A percentile compares a stretch with the other conserved stretches of the same genome.
Evolutionary conservation across 2,797 vertebrate species (phyloP).

Genomic region (Enteromius argenteus): DNA sequence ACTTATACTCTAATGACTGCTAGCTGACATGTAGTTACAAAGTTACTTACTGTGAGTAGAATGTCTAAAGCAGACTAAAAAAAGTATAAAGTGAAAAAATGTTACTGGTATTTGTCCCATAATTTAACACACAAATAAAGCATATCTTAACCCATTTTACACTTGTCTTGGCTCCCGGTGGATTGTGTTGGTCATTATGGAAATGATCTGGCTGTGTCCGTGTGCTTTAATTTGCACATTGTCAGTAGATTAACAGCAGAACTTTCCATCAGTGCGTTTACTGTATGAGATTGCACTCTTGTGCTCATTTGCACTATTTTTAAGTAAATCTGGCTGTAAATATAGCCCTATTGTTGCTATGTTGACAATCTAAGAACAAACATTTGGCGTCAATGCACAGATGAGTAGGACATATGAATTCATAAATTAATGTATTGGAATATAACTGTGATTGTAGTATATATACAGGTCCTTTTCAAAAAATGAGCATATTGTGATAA

Average conservation of each 20-base stretch:
- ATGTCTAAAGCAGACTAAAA: no score
- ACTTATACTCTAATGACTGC: no score
- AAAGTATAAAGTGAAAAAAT: no score
- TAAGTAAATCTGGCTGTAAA: not conserved
- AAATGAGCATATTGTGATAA: no score
- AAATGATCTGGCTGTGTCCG: not conserved
- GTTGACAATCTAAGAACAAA: not conserved
- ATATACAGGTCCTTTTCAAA: no score
- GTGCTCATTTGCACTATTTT: not conserved
- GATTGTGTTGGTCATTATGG: not conserved
- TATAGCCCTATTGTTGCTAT: not conserved
- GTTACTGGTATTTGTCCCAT: not conserved
- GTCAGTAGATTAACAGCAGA: not conserved
- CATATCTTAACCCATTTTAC: not conserved
- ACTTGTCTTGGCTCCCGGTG: not conserved
- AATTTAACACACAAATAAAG: not conserved
- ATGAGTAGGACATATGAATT: not conserved
- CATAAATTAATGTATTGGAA: not conserved
- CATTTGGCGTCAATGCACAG: not conserved
- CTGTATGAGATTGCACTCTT: not conserved
- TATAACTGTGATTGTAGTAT: not conserved
- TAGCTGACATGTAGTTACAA: no score
- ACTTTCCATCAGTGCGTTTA: not conserved
- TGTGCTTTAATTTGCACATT: conserved; percentile 3
- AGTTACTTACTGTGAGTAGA: no score